phyloP scores from a whole-genome alignment of 2,113 vertebrate species.

The Ascaphus truei region DNA sequence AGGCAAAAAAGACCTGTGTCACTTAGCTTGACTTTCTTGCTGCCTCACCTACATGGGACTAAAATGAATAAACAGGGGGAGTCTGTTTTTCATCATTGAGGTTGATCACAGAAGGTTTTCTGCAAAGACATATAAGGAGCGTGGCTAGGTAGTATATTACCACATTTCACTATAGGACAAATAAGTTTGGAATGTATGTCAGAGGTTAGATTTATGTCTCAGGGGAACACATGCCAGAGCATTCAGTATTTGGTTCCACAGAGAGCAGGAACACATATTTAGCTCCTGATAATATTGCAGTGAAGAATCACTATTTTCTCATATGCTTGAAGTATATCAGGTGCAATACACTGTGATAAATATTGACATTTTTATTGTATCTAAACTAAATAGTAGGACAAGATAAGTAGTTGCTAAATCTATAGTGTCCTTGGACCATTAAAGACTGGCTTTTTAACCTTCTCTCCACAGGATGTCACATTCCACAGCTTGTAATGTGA shows the following conservation, averaged over 20 bases:
- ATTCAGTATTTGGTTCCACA: conserved; percentile 2
- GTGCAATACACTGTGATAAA: neutral
- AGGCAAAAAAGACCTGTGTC: neutral
- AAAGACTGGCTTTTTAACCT: conserved; percentile 34
- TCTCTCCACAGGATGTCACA: conserved; percentile 34
- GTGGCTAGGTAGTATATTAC: conserved; percentile 25
- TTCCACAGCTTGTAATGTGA: conserved; percentile 49
- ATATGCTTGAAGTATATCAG: neutral
- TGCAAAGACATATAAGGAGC: conserved; percentile 29
- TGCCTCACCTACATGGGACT: neutral
- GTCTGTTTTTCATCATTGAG: conserved; percentile 11
- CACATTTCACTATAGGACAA: neutral
- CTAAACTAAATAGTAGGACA: conserved; percentile 17
- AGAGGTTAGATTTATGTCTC: conserved; percentile 27
- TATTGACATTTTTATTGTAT: conserved; percentile 18
- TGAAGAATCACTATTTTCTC: neutral
- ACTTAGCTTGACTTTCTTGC: neutral
- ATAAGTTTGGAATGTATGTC: neutral
- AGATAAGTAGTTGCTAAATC: neutral
- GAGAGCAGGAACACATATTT: neutral
- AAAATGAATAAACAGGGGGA: conserved; percentile 1
- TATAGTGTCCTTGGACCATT: conserved; percentile 17
- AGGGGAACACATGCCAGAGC: neutral
- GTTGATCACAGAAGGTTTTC: neutral
- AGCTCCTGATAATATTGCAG: conserved; percentile 18